Conservation (phyloP, 2,797 vertebrate genomes). For the Passerculus sandwichensis region DNA sequence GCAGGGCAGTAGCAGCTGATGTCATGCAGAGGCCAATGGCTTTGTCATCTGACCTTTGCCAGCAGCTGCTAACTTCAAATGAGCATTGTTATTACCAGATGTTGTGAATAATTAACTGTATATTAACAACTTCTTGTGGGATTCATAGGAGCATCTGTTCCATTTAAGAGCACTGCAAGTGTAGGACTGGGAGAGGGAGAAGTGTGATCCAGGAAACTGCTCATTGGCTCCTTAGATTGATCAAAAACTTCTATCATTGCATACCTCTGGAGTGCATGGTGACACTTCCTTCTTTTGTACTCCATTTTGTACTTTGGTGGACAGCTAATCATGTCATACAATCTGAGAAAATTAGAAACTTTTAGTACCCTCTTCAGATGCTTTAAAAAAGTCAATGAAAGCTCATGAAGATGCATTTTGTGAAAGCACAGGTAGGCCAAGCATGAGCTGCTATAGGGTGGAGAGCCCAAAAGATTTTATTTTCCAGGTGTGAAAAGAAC, state of each 20-base stretch:
- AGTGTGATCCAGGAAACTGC: background rate
- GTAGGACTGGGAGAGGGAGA: background rate
- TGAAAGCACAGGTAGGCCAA: background rate
- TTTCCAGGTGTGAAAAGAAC: background rate
- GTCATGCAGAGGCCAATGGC: background rate
- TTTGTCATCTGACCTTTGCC: background rate
- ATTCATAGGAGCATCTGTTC: background rate
- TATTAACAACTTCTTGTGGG: background rate
- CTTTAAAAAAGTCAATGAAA: background rate
- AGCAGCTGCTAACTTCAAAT: background rate
- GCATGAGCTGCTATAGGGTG: background rate
- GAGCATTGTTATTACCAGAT: background rate
- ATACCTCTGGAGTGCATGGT: background rate
- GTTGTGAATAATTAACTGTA: background rate
- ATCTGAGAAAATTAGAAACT: background rate
- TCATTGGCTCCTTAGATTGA: accelerated
- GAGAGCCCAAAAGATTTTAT: background rate
- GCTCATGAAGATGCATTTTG: background rate
- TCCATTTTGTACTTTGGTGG: background rate
- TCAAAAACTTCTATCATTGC: background rate
- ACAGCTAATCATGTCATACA: background rate
- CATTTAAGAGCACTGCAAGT: background rate
- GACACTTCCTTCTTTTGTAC: background rate
- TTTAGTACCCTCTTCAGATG: background rate
- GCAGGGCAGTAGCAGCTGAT: background rate